Evolutionary conservation across 2,113 vertebrate genomes (phyloP).

Genomic region (Centropus unirufus): DNA sequence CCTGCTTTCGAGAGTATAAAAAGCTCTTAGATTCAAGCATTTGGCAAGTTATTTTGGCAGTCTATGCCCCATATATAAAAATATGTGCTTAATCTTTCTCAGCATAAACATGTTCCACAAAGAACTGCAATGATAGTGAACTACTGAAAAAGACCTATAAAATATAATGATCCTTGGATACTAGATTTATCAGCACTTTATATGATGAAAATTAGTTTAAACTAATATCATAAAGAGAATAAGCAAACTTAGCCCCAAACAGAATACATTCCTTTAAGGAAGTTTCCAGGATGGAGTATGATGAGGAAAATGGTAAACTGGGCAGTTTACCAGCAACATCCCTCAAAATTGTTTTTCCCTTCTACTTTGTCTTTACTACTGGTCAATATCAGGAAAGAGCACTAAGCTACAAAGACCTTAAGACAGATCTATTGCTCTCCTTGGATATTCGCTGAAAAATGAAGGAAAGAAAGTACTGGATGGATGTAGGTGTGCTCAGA

Average conservation of each 20-base stretch:
- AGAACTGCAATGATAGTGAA: background rate
- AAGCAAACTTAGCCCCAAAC: background rate
- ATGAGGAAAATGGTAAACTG: background rate
- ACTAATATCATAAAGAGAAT: background rate
- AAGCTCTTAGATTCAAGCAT: background rate
- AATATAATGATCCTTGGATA: background rate
- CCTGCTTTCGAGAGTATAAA: background rate
- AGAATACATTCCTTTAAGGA: background rate
- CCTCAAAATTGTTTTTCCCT: background rate
- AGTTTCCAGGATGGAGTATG: background rate
- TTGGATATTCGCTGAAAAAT: background rate
- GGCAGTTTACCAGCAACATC: background rate
- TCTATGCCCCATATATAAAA: too few species aligned
- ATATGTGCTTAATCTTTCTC: background rate
- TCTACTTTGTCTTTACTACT: background rate
- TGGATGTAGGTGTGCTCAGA: background rate
- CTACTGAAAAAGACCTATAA: background rate
- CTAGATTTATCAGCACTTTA: background rate
- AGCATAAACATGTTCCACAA: background rate
- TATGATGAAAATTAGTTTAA: background rate
- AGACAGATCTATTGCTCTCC: background rate
- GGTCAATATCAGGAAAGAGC: background rate
- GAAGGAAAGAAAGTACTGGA: background rate
- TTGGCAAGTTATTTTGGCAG: background rate
- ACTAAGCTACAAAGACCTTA: background rate